A percentile compares a stretch with the other conserved stretches of the same genome.
These are phyloP conservation scores for Remorina albescens DNA, from an alignment of 2,797 vertebrate genomes.

Conservation along the genomic window DNA sequence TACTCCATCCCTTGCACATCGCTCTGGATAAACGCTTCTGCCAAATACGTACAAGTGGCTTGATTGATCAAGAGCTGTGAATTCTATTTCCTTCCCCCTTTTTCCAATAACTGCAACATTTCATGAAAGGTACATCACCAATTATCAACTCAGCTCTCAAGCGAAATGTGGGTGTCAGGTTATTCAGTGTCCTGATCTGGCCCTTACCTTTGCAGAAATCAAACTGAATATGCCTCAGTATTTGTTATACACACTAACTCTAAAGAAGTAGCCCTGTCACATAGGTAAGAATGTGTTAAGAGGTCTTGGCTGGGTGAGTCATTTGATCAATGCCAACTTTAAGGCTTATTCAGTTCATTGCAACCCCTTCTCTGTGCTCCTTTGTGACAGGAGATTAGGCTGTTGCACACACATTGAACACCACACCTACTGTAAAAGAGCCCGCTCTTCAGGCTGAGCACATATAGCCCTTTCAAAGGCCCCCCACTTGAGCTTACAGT, in stretches of 20 bases:
- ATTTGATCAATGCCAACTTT: slow-evolving; percentile 70
- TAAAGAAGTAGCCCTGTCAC: slow-evolving; percentile 37
- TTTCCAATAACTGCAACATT: slow-evolving; percentile 8
- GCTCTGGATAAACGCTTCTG: background rate
- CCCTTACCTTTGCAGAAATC: slow-evolving; percentile 28
- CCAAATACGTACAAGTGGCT: background rate
- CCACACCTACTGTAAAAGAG: slow-evolving; percentile 63
- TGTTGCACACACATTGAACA: slow-evolving; percentile 62
- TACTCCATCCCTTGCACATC: background rate
- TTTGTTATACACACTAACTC: slow-evolving; percentile 58
- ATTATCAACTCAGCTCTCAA: slow-evolving; percentile 21
- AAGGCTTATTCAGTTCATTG: slow-evolving; percentile 69
- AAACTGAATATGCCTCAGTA: slow-evolving; percentile 46
- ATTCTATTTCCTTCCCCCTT: slow-evolving; percentile 4
- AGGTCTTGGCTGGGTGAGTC: slow-evolving; percentile 66
- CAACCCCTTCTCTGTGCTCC: slow-evolving; percentile 57
- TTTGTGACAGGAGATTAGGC: slow-evolving; percentile 69
- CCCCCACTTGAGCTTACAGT: slow-evolving; percentile 55
- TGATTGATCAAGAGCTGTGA: background rate
- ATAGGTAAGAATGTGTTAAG: slow-evolving; percentile 66
- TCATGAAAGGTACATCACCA: background rate
- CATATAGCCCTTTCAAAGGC: slow-evolving; percentile 60
- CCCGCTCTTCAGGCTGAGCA: slow-evolving; percentile 58
- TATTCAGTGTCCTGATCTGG: slow-evolving; percentile 16
- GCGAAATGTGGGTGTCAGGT: slow-evolving; percentile 1